Evolutionary conservation across 2,113 vertebrate species (phyloP), one percentile per base, ranked within the genome.

Genomic region (Pygoscelis antarcticus): DNA sequence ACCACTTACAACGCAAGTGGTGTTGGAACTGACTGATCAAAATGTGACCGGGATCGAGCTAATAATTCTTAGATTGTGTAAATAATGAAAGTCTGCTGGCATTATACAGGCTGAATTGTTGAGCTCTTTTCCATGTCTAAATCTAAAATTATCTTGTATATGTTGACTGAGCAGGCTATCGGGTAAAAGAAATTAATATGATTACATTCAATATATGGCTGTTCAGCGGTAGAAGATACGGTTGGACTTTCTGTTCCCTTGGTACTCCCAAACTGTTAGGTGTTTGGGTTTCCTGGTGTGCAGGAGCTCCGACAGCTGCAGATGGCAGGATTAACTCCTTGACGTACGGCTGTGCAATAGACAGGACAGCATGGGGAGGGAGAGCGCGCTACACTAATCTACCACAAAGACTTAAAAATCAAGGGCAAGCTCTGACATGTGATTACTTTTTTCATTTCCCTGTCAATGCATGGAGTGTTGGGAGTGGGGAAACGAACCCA

Each of bases 251-350:
- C 34, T 55, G 62, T 89, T 90, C 29, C 42, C 74, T 71, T 16
- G 23, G 19, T 77, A 46, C 62, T 95, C 65, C 32, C 51, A 40
- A 62, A 10, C 6, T 64, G n/a, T 36, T 62, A 55, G 76, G 58
- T 90, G 94, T 54, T 85, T 64, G 85, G 16, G 42, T 86, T 91
- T 69, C 46, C 57, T 77, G 75, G 87, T 13, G 38, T 29, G 79
- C 25, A 9, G 51, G 64, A 83, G 65, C 86, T 81, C 38, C 51
- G 82, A 26, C 74, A 94, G 96, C 95, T 97, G 92, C 96, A 96
- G 92, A 92, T 94, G 90, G 93, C 4, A 16, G 95, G 95, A 96
- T 97, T 97, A 97, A 77, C 70, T 94, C 93, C 94, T 89, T 91
- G 92, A 96, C 70, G 26, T 90, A 64, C 44, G 18, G 58, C 71